These are phyloP conservation scores for Erithacus rubecula DNA, from an alignment of 2,797 vertebrate genomes.

Conservation along the genomic window DNA sequence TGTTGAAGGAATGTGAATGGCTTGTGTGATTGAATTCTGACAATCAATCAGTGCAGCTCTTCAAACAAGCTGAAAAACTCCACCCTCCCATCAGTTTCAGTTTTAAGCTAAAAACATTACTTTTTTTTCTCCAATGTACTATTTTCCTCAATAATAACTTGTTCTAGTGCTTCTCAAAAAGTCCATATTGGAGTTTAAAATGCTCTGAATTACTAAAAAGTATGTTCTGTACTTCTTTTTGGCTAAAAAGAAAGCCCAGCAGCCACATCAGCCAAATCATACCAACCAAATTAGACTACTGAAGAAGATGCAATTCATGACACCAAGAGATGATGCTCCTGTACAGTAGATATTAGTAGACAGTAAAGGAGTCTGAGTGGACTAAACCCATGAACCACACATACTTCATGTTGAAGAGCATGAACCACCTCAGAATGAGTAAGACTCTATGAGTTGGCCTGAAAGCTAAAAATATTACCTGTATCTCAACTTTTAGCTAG, in stretches of 20 bases:
- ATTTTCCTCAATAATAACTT: background rate
- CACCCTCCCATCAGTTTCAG: background rate
- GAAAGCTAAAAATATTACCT: conserved; percentile 2
- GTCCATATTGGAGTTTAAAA: background rate
- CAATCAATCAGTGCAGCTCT: background rate
- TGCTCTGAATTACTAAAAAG: background rate
- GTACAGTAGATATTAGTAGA: background rate
- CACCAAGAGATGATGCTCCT: background rate
- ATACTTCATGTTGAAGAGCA: background rate
- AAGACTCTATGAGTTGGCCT: background rate
- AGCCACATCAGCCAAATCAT: background rate
- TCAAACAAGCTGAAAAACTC: background rate
- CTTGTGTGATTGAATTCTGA: background rate
- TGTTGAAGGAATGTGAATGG: background rate
- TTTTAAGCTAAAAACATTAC: background rate
- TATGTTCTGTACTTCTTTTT: background rate
- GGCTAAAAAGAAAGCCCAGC: background rate
- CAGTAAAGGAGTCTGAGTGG: background rate
- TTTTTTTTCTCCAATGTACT: background rate
- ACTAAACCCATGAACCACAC: background rate
- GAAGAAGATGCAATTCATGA: background rate
- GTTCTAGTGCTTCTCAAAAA: background rate
- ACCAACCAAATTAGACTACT: background rate
- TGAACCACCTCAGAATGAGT: background rate
- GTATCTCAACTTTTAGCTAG: background rate